Base-by-base conservation (phyloP, 2,113 vertebrate genomes). In the Columba livia region DNA sequence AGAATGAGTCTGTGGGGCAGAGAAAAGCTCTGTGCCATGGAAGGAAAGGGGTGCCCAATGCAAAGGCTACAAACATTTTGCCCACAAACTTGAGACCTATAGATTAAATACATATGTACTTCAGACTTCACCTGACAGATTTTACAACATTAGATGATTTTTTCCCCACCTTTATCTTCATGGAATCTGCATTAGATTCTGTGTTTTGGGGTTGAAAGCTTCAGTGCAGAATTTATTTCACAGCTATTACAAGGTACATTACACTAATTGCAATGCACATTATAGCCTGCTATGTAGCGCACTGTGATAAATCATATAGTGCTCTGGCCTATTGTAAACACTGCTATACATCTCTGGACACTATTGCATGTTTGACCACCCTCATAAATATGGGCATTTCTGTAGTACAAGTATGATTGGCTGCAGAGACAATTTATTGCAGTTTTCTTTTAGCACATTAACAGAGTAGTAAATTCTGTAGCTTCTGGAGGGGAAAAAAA, bases 331-430 rank as follows among this genome's bases (percentile, higher is more conserved):
- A 69, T 11, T 70, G 87, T 91, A 78, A 96, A 90, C 66, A 90
- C 9, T 38, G 38, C 79, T 71, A 94, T 89, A 91, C 88, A 91
- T 90, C 93, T 93, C 74, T 86, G 92, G 85, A 91, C 85, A 90
- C 67, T 15, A 12, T 1, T 90, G 71, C 47, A 88, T 21, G 90
- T 91, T 83, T 80, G 93, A 81, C 90, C 79, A 91, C 69, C 54
- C 80, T 87, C 77, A 88, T 80, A 96, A 96, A 93, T 79, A 93
- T 1, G 23, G 67, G 42, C 34, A 38, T 78, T 94, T 80, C 75
- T 67, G 56, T 56, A 71, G 5, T 67, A 80, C 79, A 60, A 78
- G 58, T 66, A 51, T 29, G 48, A 90, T 36, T 95, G 34, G 85
- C 85, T 66, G 48, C 60, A 83, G 72, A 48, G 67, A 88, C 57